These are phyloP conservation scores for Gallinago media DNA, from an alignment of 2,113 vertebrate genomes.

Conservation along the genomic window DNA sequence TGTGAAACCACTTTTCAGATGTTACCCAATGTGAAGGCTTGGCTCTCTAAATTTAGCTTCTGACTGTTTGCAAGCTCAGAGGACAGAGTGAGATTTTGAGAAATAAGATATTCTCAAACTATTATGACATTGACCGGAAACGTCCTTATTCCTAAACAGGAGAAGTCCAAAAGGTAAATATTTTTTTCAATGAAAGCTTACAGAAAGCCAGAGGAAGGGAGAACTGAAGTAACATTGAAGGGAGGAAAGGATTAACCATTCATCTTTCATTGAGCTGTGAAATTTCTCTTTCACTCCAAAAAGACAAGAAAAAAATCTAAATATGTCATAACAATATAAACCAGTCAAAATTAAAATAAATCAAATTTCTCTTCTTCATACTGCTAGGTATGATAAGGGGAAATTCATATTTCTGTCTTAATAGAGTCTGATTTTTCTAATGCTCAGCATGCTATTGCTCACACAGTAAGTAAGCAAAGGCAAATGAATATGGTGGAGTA, in stretches of 20 bases:
- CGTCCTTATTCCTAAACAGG: background rate
- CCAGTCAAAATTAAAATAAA: background rate
- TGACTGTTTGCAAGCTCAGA: background rate
- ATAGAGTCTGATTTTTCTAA: background rate
- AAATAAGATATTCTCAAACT: background rate
- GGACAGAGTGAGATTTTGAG: background rate
- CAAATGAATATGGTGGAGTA: background rate
- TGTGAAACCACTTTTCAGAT: background rate
- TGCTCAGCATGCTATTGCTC: background rate
- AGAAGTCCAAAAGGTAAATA: background rate
- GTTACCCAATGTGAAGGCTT: background rate
- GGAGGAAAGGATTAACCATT: background rate
- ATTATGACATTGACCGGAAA: background rate
- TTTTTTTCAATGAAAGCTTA: background rate
- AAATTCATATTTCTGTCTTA: background rate
- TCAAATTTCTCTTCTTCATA: background rate
- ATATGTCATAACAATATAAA: background rate
- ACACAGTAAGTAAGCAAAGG: background rate
- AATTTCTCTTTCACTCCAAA: background rate
- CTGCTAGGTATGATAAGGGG: background rate
- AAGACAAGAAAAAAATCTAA: background rate
- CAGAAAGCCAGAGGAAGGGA: background rate
- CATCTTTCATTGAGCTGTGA: background rate
- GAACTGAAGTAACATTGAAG: background rate
- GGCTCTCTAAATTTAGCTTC: background rate